phyloP scores from a whole-genome alignment of 2,888 invertebrate species.

The Liopterus haemorrhoidalis region DNA sequence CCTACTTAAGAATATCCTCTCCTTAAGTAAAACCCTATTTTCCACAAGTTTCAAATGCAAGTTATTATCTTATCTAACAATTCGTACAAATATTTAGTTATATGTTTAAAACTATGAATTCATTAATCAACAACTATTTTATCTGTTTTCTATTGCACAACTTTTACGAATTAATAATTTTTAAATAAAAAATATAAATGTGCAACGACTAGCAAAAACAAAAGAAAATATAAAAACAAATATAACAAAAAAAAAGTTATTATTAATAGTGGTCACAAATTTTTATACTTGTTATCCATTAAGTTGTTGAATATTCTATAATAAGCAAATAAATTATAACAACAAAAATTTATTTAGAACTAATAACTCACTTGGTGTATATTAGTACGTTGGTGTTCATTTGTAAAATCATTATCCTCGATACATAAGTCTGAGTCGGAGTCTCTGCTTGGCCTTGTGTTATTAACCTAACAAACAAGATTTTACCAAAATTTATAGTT shows the following conservation, averaged over 20 bases:
- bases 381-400: slow-evolving; percentile 39
- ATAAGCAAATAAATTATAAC: slow-evolving; percentile 26
- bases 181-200: no score
- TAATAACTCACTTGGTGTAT: slow-evolving; percentile 40
- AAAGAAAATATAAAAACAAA: slow-evolving; percentile 19
- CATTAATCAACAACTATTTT: no score
- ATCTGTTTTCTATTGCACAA: no score
- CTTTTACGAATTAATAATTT: no score
- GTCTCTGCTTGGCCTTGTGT: slow-evolving; percentile 59
- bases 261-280: slow-evolving; percentile 10
- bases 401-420: slow-evolving; percentile 56
- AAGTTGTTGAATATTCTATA: slow-evolving; percentile 37
- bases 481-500: slow-evolving; percentile 10
- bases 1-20: no score
- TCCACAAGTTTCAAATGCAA: no score
- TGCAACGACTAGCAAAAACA: no score
- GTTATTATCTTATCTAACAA: no score
- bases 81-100: no score
- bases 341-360: slow-evolving; percentile 16
- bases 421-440: slow-evolving; percentile 89
- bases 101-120: no score
- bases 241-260: slow-evolving; percentile 16
- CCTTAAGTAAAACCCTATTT: no score
- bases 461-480: slow-evolving; percentile 53
- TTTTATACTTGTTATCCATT: slow-evolving; percentile 37